Percentiles rank a stretch among this genome's conserved stretches.
Evolutionary conservation across 2,113 vertebrate species (phyloP).

Genomic region (Pluvialis apricaria): DNA sequence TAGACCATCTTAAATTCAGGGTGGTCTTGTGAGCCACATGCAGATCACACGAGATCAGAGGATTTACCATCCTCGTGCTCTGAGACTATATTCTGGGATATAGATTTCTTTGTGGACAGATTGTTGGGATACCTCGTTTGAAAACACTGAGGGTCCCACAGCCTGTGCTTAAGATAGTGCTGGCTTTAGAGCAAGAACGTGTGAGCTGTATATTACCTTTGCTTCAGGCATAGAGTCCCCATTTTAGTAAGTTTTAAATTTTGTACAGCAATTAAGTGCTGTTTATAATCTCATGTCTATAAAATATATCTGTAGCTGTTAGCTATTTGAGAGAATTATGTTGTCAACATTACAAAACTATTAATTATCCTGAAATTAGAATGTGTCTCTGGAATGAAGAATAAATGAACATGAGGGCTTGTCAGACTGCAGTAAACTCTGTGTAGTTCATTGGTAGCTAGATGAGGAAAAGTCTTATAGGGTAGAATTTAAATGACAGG

Average conservation of each 20-base stretch:
- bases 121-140: background rate
- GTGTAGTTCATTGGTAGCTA: background rate
- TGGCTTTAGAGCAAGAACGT: background rate
- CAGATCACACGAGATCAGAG: background rate
- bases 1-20: background rate
- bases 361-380: background rate
- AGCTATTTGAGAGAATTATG: background rate
- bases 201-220: background rate
- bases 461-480: background rate
- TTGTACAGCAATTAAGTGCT: background rate
- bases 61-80: background rate
- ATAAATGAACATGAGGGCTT: background rate
- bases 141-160: background rate
- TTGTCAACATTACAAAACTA: background rate
- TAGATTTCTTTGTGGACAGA: background rate
- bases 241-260: background rate
- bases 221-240: background rate
- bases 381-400: background rate
- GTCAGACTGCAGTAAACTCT: background rate
- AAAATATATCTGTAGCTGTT: background rate
- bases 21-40: background rate
- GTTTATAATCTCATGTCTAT: background rate
- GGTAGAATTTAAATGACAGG: background rate
- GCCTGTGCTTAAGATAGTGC: background rate
- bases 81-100: background rate